Evolutionary conservation across 2,797 vertebrate species (phyloP).

Genomic region (Enteromius unitaeniatus): DNA sequence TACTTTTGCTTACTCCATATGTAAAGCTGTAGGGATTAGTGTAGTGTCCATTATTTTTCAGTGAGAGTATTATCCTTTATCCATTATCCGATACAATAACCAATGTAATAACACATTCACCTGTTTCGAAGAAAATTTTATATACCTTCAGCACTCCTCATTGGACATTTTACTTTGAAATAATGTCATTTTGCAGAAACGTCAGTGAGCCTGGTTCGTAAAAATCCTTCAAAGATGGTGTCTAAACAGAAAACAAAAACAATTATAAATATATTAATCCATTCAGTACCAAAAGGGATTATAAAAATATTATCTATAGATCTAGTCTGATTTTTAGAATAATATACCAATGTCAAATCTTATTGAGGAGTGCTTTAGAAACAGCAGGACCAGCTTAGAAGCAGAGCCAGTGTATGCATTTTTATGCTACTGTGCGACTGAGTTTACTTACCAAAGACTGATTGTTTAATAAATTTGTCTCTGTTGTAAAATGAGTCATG

Average conservation of each 20-base stretch:
- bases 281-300: background rate
- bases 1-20: background rate
- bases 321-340: background rate
- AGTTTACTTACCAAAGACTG: conserved; percentile 14
- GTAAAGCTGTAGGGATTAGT: background rate
- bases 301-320: background rate
- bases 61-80: background rate
- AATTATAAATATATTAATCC: background rate
- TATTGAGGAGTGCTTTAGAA: background rate
- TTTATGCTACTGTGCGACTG: background rate
- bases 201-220: background rate
- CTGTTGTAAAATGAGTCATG: conserved; percentile 10
- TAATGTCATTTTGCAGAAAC: background rate
- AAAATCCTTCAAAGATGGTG: background rate
- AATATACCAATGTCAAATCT: background rate
- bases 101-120: background rate
- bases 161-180: background rate
- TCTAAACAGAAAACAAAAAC: background rate
- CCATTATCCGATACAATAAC: background rate
- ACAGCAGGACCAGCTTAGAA: background rate
- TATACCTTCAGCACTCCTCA: background rate
- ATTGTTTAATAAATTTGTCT: conserved; percentile 27
- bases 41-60: background rate
- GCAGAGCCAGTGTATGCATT: background rate
- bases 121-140: background rate